These are phyloP conservation scores for Babylonia areolata DNA, from an alignment of 1,140 invertebrate species.

Conservation along the genomic window DNA sequence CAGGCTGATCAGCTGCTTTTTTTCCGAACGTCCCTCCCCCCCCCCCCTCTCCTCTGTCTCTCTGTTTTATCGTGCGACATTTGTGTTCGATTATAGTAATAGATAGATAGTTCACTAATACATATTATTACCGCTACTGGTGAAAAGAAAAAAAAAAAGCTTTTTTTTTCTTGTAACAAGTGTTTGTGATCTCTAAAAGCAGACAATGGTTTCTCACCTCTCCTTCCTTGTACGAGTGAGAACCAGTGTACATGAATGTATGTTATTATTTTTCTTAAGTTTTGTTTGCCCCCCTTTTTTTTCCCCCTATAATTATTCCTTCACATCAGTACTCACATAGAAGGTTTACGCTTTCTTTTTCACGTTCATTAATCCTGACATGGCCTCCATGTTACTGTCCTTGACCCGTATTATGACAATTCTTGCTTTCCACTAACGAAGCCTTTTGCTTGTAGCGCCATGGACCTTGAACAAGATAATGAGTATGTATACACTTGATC, in stretches of 20 bases:
- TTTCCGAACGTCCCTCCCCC: no score
- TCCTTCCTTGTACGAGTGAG: background rate
- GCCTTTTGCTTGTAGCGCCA: conserved; percentile 30
- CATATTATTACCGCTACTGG: no score
- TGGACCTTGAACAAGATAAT: conserved; percentile 18
- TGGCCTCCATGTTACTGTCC: background rate
- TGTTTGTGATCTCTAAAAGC: no score
- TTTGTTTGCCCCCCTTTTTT: background rate
- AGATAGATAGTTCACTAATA: no score
- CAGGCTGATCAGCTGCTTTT: no score
- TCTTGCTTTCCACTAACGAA: background rate
- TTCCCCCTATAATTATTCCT: background rate
- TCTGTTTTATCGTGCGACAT: no score
- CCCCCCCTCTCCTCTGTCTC: no score
- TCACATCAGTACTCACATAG: no score
- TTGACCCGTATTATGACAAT: background rate
- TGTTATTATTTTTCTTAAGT: background rate
- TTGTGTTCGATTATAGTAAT: no score
- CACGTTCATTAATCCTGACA: background rate
- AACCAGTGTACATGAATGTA: background rate
- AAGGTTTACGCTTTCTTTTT: background rate
- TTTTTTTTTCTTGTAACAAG: no score
- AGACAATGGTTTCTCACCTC: no score
- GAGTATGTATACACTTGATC: conserved; percentile 41
- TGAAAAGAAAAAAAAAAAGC: no score